Evolutionary conservation across 2,888 invertebrate species (phyloP).

Genomic region (Diarsia brunnea): DNA sequence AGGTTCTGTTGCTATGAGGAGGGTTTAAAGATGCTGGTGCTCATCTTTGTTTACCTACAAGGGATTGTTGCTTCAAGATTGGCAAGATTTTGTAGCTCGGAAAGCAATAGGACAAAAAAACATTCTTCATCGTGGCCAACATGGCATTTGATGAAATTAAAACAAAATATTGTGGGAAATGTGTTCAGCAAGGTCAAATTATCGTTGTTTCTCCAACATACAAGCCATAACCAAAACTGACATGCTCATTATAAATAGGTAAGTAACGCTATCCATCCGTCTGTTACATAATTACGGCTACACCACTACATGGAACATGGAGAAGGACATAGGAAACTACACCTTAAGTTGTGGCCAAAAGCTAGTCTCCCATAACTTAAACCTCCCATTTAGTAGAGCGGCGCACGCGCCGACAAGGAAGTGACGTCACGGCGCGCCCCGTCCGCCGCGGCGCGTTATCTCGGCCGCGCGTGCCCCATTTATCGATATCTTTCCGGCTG

Average conservation of each 20-base stretch:
- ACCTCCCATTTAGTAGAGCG: slow-evolving; percentile 67
- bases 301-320: background rate
- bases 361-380: slow-evolving; percentile 42
- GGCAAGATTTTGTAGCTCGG: background rate
- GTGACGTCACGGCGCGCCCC: slow-evolving; percentile 82
- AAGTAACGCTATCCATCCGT: background rate
- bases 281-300: background rate
- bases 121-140: background rate
- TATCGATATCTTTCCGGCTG: slow-evolving; percentile 76
- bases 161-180: background rate
- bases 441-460: slow-evolving; percentile 78
- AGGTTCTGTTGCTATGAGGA: background rate
- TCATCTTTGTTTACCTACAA: background rate
- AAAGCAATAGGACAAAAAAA: background rate
- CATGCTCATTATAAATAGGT: background rate
- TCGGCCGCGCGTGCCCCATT: slow-evolving; percentile 77
- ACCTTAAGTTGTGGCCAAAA: background rate
- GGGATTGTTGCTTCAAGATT: background rate
- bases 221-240: background rate
- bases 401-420: slow-evolving; percentile 85
- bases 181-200: background rate
- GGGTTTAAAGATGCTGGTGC: background rate
- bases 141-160: background rate
- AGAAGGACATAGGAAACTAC: background rate
- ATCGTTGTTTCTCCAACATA: background rate